Base-by-base conservation (phyloP, 2,888 invertebrate species). In the Lithophane ornitopus region DNA sequence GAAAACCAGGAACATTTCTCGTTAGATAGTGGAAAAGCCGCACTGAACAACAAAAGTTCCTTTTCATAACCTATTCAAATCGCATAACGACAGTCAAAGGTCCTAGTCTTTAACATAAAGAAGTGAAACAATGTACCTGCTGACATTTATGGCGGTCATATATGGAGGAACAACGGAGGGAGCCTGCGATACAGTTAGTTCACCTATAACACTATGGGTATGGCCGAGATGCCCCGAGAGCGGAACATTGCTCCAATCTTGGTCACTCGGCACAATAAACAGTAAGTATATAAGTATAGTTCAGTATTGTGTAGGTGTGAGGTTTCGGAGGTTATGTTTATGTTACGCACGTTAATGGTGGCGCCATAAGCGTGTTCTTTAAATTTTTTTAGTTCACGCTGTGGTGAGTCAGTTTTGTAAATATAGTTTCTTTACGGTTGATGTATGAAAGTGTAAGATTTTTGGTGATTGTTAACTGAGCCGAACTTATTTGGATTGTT, bases 231-330 rank as follows among this genome's bases (percentile, higher is more conserved):
- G 90, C 88, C 89, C 91, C 88, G 78, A 75, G 88, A 93, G 91
- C 93, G 94, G 94, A 94, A 95, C 93, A 93, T 92, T 89, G 89
- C 88, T 87, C 89, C 89, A 88, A 89, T 90, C 90, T 89, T 87
- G 88, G 89, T 89, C 88, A 88, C 87, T 89, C 85, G 85, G 82
- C 76, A 85, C 85, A 85, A 89, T 85, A 85, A 86, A 84, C 79
- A 81, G 75, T 84, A 78, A 80, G 12, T 34, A 28, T 66, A 22
- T 28, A 66, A 22, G 16, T 44, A 74, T 81, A 72, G 74, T 81
- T 79, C 76, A 67, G 73, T 41, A 81, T 79, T 79, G 66, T 78
- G 75, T 78, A 77, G 81, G 83, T 82, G 81, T 67, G 62, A 85
- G 73, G 46, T 72, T 77, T 63, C 0, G 70, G 12, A 52, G 62